A percentile compares a stretch with the other conserved stretches of the same genome.
Evolutionary conservation across 2,888 invertebrate species (phyloP).

Genomic region (Drosophila peninsularis): DNA sequence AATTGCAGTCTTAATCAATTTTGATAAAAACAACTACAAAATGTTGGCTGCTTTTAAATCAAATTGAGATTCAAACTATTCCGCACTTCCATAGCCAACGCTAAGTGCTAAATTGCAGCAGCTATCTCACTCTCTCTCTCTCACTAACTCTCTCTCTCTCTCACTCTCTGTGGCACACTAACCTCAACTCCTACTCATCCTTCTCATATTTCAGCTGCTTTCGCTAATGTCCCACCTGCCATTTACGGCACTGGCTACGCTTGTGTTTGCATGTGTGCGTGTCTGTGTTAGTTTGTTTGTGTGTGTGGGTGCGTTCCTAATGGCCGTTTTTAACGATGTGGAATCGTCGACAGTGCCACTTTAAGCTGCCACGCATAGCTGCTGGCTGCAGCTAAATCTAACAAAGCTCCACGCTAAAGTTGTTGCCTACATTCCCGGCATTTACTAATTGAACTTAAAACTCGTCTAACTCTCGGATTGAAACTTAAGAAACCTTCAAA

Average conservation of each 20-base stretch:
- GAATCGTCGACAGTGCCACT: constrained; percentile 61
- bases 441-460: constrained; percentile 77
- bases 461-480: constrained; percentile 53
- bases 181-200: constrained; percentile 25
- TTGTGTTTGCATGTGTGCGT: constrained; percentile 31
- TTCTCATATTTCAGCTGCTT: constrained; percentile 72
- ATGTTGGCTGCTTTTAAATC: constrained; percentile 11
- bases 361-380: constrained; percentile 48
- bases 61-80: constrained; percentile 25
- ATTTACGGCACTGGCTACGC: constrained; percentile 53
- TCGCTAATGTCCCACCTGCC: constrained; percentile 72
- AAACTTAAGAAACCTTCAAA: constrained; percentile 66
- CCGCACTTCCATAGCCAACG: constrained; percentile 2
- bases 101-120: constrained; percentile 29
- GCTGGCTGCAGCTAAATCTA: constrained; percentile 51
- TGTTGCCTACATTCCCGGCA: constrained; percentile 44
- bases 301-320: constrained; percentile 49
- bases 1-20: not conserved
- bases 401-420: constrained; percentile 47
- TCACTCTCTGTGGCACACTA: not conserved
- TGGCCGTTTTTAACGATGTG: constrained; percentile 75
- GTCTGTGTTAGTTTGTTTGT: constrained; percentile 14
- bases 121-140: not conserved
- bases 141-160: not conserved
- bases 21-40: not conserved